Evolutionary conservation across 2,888 invertebrate genomes (phyloP), one percentile per base, ranked within the genome.

Genomic region (Drosophila recens): DNA sequence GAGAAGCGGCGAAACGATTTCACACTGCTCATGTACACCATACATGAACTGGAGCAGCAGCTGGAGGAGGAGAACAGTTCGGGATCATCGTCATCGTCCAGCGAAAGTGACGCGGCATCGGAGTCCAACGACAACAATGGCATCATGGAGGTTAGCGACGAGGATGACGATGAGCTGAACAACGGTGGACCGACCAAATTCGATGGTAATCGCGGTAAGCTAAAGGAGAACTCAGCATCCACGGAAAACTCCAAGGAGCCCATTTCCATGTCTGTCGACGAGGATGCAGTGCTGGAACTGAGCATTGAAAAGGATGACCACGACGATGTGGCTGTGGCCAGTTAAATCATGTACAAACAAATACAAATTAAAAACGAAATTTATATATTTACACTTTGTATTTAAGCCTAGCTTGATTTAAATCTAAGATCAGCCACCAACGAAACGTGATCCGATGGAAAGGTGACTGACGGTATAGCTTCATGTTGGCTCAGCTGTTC

Each of bases 361-460:
- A 8, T 36, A 20, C 20, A 0, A 43, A 57, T 34, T 46, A 56
- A 30, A 49, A 43, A 49, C 10, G 42, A 42, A 56, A 63, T 49
- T 40, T 45, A 23, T 58, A 17, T 64, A 73, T 68, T 23, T 49
- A 61, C 30, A 54, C 43, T 56, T 38, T 2, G 20, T 17, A 54
- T 6, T n/a, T 64, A 34, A 38, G 27, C 20, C 11, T 34, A 34
- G 13, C 8, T 57, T 4, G 52, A 59, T 52, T 80, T 91, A 67
- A 91, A 91, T 65, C 93, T 93, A 72, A 98, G 93, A 93, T 98
- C 97, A n/a, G 96, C 95, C 71, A 98, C 94, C 52, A 98, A 93
- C 13, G 99, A 96, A 74, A 99, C 93, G 92, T 99, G 99, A 93
- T 99, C 99, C 2, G 98, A 98, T 0, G 99, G 99, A 92, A 97